Conservation (phyloP, 2,113 vertebrate species). For the Meriones unguiculatus region DNA sequence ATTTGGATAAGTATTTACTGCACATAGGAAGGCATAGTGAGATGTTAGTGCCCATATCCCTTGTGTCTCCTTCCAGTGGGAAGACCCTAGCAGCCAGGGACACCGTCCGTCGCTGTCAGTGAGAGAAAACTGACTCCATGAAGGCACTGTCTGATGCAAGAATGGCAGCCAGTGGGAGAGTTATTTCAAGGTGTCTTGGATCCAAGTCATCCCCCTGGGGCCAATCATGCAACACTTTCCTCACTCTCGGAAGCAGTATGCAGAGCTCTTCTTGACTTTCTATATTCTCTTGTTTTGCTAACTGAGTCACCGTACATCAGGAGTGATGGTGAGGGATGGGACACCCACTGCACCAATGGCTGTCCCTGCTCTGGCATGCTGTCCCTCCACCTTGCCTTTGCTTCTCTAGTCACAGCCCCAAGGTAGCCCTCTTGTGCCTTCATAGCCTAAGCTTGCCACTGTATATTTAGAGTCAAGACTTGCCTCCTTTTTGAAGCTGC, state of each 20-base stretch:
- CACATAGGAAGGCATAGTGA: rapidly evolving
- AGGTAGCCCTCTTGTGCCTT: not conserved
- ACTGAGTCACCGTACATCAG: rapidly evolving
- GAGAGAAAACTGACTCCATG: not conserved
- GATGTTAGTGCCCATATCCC: not conserved
- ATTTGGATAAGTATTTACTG: not conserved
- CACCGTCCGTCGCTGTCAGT: not conserved
- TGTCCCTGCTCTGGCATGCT: not conserved
- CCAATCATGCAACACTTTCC: not conserved
- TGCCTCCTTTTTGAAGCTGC: not conserved
- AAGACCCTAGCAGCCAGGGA: not conserved
- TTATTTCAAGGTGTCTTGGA: not conserved
- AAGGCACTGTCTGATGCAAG: not conserved
- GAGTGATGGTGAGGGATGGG: not conserved
- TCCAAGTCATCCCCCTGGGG: not conserved
- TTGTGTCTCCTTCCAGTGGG: rapidly evolving
- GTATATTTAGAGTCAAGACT: not conserved
- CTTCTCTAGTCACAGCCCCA: not conserved
- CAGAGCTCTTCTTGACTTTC: not conserved
- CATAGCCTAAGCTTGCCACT: too few species aligned
- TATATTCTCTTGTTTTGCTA: not conserved
- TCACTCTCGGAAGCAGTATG: not conserved
- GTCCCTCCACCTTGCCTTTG: rapidly evolving
- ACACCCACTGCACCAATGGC: rapidly evolving
- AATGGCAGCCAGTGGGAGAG: too few species aligned